These are phyloP conservation scores for Apaloderma vittatum DNA, from an alignment of 2,113 vertebrate genomes.

Conservation along the genomic window DNA sequence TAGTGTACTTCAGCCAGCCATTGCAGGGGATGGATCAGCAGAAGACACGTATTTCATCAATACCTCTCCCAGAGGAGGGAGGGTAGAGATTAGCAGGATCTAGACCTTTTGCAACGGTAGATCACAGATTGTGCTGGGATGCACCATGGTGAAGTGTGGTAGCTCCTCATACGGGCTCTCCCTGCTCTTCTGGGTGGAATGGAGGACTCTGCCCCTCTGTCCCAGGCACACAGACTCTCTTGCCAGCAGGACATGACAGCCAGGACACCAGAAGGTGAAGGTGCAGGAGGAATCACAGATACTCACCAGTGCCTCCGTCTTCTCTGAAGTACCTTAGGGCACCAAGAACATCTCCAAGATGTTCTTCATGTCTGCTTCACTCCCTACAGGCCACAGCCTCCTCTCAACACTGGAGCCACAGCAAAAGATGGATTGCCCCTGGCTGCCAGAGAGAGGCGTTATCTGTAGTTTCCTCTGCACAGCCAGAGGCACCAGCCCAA, in stretches of 20 bases:
- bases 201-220: neutral
- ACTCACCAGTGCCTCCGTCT: neutral
- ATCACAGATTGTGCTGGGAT: neutral
- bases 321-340: neutral
- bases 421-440: neutral
- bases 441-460: neutral
- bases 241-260: neutral
- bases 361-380: neutral
- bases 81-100: neutral
- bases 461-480: neutral
- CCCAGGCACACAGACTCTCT: neutral
- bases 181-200: neutral
- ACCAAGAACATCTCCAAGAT: neutral
- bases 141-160: neutral
- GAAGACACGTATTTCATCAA: neutral
- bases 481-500: neutral
- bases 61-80: neutral
- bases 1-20: neutral
- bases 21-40: neutral
- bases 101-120: neutral
- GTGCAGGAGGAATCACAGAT: neutral
- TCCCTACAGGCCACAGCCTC: neutral
- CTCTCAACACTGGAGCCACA: neutral
- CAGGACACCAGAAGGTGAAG: neutral
- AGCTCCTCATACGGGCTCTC: neutral